A percentile compares a stretch with the other conserved stretches of the same genome.
phyloP scores from a whole-genome alignment of 2,888 invertebrate genomes.

The Piscicola geometra region DNA sequence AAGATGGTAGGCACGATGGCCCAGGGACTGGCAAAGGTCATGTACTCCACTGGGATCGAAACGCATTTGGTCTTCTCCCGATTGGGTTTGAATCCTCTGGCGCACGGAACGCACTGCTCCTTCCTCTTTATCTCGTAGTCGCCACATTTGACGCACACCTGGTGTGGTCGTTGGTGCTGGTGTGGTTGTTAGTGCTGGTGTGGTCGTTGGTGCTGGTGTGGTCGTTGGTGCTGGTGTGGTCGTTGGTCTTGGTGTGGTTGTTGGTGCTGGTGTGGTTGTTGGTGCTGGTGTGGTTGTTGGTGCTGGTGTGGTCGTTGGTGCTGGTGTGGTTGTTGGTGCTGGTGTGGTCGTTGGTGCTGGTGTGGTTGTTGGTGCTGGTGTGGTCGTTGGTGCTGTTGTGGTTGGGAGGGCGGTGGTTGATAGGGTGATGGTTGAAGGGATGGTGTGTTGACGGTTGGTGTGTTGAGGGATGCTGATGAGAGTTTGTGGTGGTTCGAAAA shows the following conservation, averaged over 20 bases:
- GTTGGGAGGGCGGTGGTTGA: conserved; percentile 17
- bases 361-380: background rate
- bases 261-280: conserved; percentile 17
- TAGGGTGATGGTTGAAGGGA: too few species aligned
- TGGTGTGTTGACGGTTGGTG: background rate
- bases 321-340: conserved; percentile 15
- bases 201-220: background rate
- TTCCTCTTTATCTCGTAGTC: conserved; percentile 59
- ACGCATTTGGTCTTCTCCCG: conserved; percentile 59
- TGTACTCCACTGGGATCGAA: conserved; percentile 59
- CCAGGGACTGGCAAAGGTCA: conserved; percentile 67
- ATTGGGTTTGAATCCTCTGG: conserved; percentile 63
- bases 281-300: conserved; percentile 12
- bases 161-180: background rate
- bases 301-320: conserved; percentile 6
- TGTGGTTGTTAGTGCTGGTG: conserved; percentile 7
- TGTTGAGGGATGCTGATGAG: background rate
- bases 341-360: background rate
- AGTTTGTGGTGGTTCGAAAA: conserved; percentile 23
- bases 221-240: background rate
- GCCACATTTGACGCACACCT: conserved; percentile 66
- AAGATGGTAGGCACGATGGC: conserved; percentile 65
- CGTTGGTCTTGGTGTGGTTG: background rate
- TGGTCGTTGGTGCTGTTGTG: conserved; percentile 9
- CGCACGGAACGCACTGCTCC: conserved; percentile 60